phyloP scores from a whole-genome alignment of 2,113 vertebrate genomes.

The Leptosomus discolor region DNA sequence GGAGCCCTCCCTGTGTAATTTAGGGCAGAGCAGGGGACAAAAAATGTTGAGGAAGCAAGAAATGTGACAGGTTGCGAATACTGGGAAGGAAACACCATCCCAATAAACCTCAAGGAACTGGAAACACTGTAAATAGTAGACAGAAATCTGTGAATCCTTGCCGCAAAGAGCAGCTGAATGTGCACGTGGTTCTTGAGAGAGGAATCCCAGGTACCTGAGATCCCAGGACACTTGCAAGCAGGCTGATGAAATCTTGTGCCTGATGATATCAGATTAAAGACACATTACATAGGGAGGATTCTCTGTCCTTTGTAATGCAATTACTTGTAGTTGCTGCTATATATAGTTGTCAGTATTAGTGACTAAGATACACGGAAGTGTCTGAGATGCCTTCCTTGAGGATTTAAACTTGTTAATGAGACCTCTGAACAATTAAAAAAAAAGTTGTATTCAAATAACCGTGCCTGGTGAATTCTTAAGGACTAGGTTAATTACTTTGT shows the following conservation, averaged over 20 bases:
- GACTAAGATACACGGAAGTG: neutral
- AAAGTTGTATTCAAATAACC: neutral
- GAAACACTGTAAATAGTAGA: neutral
- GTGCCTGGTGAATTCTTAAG: neutral
- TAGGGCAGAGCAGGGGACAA: neutral
- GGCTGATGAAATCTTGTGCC: neutral
- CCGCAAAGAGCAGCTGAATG: neutral
- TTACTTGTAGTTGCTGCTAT: neutral
- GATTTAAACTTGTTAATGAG: neutral
- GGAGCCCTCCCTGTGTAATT: neutral
- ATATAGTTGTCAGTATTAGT: neutral
- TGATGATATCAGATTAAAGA: neutral
- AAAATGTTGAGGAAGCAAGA: neutral
- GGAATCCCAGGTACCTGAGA: neutral
- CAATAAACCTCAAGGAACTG: neutral
- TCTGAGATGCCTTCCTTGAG: neutral
- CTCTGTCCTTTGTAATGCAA: neutral
- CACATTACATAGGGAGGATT: neutral
- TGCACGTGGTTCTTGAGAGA: neutral
- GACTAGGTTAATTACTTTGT: neutral
- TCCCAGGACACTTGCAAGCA: neutral
- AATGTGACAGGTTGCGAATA: neutral
- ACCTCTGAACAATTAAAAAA: neutral
- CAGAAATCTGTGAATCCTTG: neutral
- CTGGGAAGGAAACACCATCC: neutral